Conservation (phyloP, 64 coral and sea anemone species). For the Anthopleura sola region DNA sequence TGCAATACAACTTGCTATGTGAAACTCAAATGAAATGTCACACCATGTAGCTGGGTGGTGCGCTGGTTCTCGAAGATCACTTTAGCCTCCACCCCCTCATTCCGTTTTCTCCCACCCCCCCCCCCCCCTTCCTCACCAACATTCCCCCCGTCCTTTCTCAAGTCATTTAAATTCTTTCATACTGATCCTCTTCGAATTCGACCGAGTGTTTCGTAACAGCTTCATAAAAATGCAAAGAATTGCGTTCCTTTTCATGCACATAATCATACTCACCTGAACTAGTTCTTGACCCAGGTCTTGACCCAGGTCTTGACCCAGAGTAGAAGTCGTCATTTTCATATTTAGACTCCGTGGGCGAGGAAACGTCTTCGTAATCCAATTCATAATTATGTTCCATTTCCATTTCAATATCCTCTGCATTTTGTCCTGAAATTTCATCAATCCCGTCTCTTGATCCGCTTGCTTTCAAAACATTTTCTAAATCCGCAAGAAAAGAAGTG, state of each 20-base stretch:
- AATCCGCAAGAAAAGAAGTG: not conserved
- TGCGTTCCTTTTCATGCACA: not conserved
- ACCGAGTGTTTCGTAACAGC: not conserved
- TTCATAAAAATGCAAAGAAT: not conserved
- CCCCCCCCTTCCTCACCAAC: no score
- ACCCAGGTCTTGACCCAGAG: not conserved
- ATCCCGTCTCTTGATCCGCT: not conserved
- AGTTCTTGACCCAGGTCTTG: not conserved
- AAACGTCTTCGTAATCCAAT: not conserved
- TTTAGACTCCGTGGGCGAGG: not conserved
- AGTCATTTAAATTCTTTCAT: not conserved
- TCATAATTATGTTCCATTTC: not conserved
- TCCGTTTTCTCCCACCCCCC: no score
- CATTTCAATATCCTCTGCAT: not conserved
- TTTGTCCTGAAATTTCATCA: not conserved
- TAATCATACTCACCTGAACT: not conserved
- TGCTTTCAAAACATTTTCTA: not conserved
- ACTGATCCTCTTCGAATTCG: not conserved
- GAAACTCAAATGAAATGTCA: no score
- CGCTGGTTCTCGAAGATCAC: no score
- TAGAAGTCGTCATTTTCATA: not conserved
- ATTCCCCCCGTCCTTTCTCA: no score
- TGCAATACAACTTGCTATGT: no score
- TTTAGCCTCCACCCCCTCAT: no score
- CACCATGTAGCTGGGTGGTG: no score